phyloP scores from a whole-genome alignment of 2,113 vertebrate genomes.

The Atlantisia rogersi region DNA sequence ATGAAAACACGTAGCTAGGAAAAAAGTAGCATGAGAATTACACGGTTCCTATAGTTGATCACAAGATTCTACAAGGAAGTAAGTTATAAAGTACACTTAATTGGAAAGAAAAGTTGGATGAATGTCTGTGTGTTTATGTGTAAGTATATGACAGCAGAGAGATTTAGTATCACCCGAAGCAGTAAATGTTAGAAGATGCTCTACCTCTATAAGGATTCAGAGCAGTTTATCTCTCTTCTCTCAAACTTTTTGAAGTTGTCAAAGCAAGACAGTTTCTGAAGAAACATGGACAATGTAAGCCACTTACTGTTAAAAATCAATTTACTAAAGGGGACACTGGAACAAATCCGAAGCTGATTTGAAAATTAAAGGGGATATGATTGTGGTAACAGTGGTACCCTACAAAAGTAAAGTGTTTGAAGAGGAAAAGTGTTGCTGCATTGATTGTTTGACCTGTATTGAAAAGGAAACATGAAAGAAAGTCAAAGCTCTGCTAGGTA shows the following conservation, averaged over 20 bases:
- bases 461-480: conserved; percentile 69
- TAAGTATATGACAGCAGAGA: background rate
- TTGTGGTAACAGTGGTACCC: conserved; percentile 1
- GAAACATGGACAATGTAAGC: conserved; percentile 15
- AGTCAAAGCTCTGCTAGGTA: conserved; percentile 63
- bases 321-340: conserved; percentile 54
- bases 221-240: background rate
- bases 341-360: conserved; percentile 68
- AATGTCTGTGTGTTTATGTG: background rate
- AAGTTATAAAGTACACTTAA: background rate
- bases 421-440: conserved; percentile 31
- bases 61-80: background rate
- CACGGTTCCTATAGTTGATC: background rate
- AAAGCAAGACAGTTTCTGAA: conserved; percentile 23
- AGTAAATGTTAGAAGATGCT: background rate
- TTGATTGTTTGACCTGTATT: conserved; percentile 59
- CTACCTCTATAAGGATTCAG: background rate
- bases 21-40: background rate
- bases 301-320: conserved; percentile 64
- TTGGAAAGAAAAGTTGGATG: background rate
- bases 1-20: background rate
- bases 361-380: conserved; percentile 62
- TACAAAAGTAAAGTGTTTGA: conserved; percentile 24
- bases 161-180: background rate
- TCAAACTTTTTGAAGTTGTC: background rate